Conservation (phyloP, 1,140 invertebrate species). For the Lepeophtheirus salmonis region DNA sequence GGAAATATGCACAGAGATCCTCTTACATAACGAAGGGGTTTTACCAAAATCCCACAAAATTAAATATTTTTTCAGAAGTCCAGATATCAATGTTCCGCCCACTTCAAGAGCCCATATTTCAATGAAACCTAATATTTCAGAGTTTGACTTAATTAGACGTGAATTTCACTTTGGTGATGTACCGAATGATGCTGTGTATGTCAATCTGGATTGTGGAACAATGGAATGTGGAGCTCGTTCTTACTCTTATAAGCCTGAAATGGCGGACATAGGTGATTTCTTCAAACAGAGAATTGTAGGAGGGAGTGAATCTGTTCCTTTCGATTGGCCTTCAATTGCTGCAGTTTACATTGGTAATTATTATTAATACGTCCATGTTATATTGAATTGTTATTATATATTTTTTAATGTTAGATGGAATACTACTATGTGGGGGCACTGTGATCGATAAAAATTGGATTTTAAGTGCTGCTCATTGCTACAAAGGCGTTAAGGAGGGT, state of each 20-base stretch:
- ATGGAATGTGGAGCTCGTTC: not conserved
- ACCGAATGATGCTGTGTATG: not conserved
- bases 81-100: not conserved
- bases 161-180: not conserved
- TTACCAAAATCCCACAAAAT: not conserved
- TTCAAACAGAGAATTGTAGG: constrained; percentile 45
- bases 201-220: not conserved
- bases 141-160: not conserved
- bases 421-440: not conserved
- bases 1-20: not conserved
- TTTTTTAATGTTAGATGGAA: not conserved
- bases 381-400: too few species aligned
- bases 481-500: not conserved
- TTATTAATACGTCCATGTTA: too few species aligned
- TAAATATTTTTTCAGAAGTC: not conserved
- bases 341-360: not conserved
- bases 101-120: not conserved
- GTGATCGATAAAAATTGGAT: constrained; percentile 5
- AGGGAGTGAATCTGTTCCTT: constrained; percentile 45
- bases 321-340: constrained; percentile 42
- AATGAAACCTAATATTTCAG: not conserved
- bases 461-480: constrained; percentile 9
- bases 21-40: not conserved
- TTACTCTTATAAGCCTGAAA: not conserved
- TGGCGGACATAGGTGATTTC: not conserved